Percentiles rank a stretch among this genome's conserved stretches.
These are phyloP conservation scores for Emesis russula DNA, from an alignment of 2,888 invertebrate genomes.

Conservation along the genomic window DNA sequence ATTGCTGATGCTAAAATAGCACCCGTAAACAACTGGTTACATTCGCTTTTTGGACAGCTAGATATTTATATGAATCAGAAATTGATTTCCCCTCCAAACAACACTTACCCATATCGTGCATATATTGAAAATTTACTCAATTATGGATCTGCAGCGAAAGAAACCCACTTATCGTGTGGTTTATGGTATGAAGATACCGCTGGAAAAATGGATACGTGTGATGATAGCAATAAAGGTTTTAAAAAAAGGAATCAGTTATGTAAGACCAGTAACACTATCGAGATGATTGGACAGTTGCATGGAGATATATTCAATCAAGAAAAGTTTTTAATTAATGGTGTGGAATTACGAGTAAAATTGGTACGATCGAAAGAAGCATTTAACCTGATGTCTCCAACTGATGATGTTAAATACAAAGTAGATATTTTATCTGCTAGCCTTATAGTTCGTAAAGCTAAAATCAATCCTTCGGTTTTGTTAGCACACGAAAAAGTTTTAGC, in stretches of 20 bases:
- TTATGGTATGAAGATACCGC: slow-evolving; percentile 84
- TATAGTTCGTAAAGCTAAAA: too few relatives aligned
- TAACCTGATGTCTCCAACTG: too few relatives aligned
- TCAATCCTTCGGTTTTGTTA: too few relatives aligned
- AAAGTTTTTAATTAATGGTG: slow-evolving; percentile 33
- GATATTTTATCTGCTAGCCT: too few relatives aligned
- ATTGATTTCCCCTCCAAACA: slow-evolving; percentile 87
- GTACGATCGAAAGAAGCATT: neutral
- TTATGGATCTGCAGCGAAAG: slow-evolving; percentile 84
- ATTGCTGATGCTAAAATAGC: slow-evolving; percentile 64
- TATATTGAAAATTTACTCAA: slow-evolving; percentile 86
- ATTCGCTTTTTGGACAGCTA: slow-evolving; percentile 85
- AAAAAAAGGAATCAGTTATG: slow-evolving; percentile 60
- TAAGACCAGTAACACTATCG: slow-evolving; percentile 70
- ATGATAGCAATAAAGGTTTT: slow-evolving; percentile 68
- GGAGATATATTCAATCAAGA: slow-evolving; percentile 33
- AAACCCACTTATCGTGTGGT: slow-evolving; percentile 79
- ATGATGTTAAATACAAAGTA: too few relatives aligned
- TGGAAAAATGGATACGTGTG: slow-evolving; percentile 56
- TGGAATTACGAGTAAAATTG: slow-evolving; percentile 13
- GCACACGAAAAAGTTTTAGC: too few relatives aligned
- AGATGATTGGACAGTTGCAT: slow-evolving; percentile 82
- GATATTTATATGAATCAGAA: slow-evolving; percentile 88
- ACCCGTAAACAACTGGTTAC: slow-evolving; percentile 87
- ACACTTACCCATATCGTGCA: slow-evolving; percentile 81